These are phyloP conservation scores for Odontomachus brunneus DNA, from an alignment of 1,140 invertebrate genomes.

Conservation along the genomic window DNA sequence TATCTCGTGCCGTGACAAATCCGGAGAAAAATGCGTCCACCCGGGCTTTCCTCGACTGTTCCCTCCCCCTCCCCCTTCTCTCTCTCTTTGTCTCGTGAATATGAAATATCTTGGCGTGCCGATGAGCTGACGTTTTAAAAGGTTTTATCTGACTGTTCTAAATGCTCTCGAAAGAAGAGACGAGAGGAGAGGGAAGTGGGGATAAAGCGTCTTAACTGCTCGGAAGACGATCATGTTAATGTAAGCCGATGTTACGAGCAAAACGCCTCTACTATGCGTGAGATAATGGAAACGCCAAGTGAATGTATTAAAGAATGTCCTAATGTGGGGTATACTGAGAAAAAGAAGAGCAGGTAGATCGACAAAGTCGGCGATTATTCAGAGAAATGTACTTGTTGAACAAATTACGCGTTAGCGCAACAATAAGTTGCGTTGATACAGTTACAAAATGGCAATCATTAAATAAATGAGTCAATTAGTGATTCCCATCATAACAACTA, in stretches of 20 bases:
- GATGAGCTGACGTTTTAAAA: conserved; percentile 45
- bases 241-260: conserved; percentile 30
- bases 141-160: conserved; percentile 50
- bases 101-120: conserved; percentile 41
- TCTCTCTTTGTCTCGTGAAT: conserved; percentile 21
- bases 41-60: conserved; percentile 13
- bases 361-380: too few species aligned
- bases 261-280: conserved; percentile 21
- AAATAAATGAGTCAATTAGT: too few species aligned
- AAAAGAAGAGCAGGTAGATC: too few species aligned
- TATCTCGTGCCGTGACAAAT: conserved; percentile 65
- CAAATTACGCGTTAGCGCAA: too few species aligned
- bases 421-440: too few species aligned
- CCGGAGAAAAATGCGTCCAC: conserved; percentile 40
- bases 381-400: too few species aligned
- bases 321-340: background rate
- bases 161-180: conserved; percentile 13
- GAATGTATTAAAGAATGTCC: conserved; percentile 11
- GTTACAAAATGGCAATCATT: too few species aligned
- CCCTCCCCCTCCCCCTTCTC: background rate
- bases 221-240: conserved; percentile 28
- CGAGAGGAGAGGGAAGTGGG: too few species aligned
- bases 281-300: conserved; percentile 39
- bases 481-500: too few species aligned
- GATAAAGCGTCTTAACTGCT: conserved; percentile 2